These are phyloP conservation scores for Galeopterus variegatus DNA, from an alignment of 2,113 vertebrate species.

Conservation along the genomic window DNA sequence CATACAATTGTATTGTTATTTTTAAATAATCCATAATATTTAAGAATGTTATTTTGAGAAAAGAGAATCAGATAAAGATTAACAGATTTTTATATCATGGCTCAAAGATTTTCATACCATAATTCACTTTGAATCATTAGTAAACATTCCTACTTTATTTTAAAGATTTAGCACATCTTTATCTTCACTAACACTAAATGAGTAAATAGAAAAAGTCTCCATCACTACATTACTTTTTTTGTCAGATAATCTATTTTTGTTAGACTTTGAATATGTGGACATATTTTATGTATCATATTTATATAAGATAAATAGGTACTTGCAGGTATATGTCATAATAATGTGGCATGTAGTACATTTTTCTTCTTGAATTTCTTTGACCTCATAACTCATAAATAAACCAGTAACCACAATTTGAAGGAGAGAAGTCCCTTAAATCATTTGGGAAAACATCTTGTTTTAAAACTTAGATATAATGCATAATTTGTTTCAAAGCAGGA, in stretches of 20 bases:
- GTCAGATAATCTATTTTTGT: neutral
- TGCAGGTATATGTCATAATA: slow-evolving; percentile 20
- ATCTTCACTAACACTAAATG: neutral
- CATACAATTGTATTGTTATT: neutral
- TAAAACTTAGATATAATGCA: neutral
- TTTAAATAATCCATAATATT: slow-evolving; percentile 2
- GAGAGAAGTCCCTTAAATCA: neutral
- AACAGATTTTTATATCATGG: neutral
- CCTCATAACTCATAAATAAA: neutral
- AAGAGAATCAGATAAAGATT: slow-evolving; percentile 10
- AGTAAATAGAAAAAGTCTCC: neutral
- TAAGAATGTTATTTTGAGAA: neutral
- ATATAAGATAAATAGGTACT: neutral
- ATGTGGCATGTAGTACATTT: slow-evolving; percentile 25
- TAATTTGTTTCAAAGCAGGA: slow-evolving; percentile 30
- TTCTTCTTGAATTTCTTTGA: slow-evolving; percentile 62
- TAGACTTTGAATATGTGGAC: slow-evolving; percentile 52
- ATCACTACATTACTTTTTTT: neutral
- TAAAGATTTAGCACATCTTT: neutral
- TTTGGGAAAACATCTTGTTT: slow-evolving; percentile 31
- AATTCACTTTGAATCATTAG: slow-evolving; percentile 16
- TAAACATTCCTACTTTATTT: slow-evolving; percentile 4
- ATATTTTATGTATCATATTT: neutral
- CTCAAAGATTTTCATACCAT: neutral
- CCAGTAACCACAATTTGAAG: neutral